Conservation (phyloP, 2,797 vertebrate genomes). For the Pseudomugil tenellus region DNA sequence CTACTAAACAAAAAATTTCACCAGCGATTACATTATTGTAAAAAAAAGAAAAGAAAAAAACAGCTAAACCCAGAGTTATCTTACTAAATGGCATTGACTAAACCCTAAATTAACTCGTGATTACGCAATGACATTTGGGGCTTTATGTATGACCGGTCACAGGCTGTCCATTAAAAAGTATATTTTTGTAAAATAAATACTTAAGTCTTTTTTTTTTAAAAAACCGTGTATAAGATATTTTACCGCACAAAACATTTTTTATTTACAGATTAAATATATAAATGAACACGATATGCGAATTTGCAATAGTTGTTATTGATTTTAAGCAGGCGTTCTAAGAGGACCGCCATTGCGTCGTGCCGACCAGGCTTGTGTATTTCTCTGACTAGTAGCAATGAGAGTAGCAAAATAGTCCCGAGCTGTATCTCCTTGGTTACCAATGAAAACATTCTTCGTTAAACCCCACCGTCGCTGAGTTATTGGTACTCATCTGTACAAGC, state of each 20-base stretch:
- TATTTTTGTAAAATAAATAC: no score
- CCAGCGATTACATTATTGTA: no score
- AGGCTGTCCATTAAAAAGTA: conserved; percentile 2
- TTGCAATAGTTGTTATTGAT: neutral
- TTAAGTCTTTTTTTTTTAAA: neutral
- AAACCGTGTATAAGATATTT: no score
- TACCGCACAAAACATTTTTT: rapidly evolving
- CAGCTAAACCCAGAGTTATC: no score
- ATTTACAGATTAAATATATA: rapidly evolving
- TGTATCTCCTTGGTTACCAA: conserved; percentile 35
- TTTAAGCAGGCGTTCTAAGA: conserved; percentile 58
- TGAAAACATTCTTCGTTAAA: conserved; percentile 29
- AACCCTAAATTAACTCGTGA: neutral
- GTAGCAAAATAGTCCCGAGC: conserved; percentile 64
- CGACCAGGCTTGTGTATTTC: conserved; percentile 44
- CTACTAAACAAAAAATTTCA: no score
- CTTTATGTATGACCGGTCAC: conserved; percentile 8
- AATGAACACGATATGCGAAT: rapidly evolving
- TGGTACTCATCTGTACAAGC: neutral
- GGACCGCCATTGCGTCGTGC: conserved; percentile 57
- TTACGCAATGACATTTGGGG: conserved; percentile 21
- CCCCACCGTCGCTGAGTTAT: neutral
- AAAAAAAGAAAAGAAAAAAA: no score
- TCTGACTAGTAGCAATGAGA: conserved; percentile 61
- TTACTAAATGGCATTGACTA: no score